These are phyloP conservation scores for Myxocyprinus asiaticus DNA, from an alignment of 2,113 vertebrate species.

Conservation along the genomic window DNA sequence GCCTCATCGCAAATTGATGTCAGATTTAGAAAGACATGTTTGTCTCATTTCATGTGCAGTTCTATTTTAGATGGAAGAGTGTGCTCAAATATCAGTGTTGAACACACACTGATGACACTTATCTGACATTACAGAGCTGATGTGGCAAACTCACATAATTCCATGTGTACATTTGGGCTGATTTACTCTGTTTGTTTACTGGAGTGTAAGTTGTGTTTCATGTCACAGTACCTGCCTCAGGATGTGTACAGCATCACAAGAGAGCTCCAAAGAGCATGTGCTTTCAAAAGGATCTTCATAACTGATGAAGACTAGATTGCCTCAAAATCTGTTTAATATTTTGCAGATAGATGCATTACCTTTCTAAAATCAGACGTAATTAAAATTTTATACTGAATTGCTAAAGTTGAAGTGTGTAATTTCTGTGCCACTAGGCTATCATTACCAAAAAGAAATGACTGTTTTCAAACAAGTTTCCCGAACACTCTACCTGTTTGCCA, in stretches of 20 bases:
- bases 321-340: background rate
- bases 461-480: too few species aligned
- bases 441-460: too few species aligned
- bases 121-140: constrained; percentile 6
- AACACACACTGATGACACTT: background rate
- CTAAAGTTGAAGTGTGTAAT: too few species aligned
- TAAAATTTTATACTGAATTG: too few species aligned
- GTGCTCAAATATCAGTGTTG: background rate
- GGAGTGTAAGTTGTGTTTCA: constrained; percentile 27
- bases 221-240: constrained; percentile 16
- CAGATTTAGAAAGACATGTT: too few species aligned
- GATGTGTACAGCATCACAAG: constrained; percentile 18
- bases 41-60: too few species aligned
- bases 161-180: constrained; percentile 19
- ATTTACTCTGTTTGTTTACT: constrained; percentile 6
- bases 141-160: constrained; percentile 12
- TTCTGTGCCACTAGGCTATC: too few species aligned
- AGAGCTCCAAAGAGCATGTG: background rate
- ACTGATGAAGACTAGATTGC: background rate
- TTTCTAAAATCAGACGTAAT: background rate
- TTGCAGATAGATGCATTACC: background rate
- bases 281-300: background rate
- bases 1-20: too few species aligned
- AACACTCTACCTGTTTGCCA: too few species aligned
- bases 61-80: background rate